Conservation (phyloP, 2,888 invertebrate genomes). For the Alcis repandata region DNA sequence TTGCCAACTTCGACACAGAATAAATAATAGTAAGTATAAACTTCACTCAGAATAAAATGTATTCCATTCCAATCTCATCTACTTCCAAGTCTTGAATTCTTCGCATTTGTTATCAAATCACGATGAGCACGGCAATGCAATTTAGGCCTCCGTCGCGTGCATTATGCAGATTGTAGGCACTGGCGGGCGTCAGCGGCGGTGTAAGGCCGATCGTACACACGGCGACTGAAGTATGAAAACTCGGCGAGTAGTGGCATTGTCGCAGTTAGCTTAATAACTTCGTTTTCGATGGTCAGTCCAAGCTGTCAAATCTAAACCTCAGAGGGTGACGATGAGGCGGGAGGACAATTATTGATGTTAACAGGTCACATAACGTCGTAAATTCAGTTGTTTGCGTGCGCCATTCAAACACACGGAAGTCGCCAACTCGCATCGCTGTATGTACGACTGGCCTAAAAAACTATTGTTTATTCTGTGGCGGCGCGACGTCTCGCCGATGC, state of each 20-base stretch:
- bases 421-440: background rate
- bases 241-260: background rate
- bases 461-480: slow-evolving; percentile 31
- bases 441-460: background rate
- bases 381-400: too few species aligned
- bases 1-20: slow-evolving; percentile 4
- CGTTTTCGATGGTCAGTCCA: too few species aligned
- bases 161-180: slow-evolving; percentile 79
- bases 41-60: slow-evolving; percentile 17
- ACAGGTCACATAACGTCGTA: too few species aligned
- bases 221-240: background rate
- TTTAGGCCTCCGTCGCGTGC: slow-evolving; percentile 63
- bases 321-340: too few species aligned
- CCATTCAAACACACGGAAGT: background rate
- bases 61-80: slow-evolving; percentile 31
- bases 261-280: too few species aligned
- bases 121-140: slow-evolving; percentile 69
- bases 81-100: slow-evolving; percentile 41
- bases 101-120: slow-evolving; percentile 57
- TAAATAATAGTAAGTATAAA: background rate
- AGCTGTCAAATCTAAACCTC: too few species aligned
- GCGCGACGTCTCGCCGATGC: slow-evolving; percentile 71
- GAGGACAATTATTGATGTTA: too few species aligned
- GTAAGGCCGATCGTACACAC: slow-evolving; percentile 1
- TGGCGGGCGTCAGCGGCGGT: background rate